Conservation (phyloP, 2,113 vertebrate genomes). For the Dolichallabes microphthalmus region DNA sequence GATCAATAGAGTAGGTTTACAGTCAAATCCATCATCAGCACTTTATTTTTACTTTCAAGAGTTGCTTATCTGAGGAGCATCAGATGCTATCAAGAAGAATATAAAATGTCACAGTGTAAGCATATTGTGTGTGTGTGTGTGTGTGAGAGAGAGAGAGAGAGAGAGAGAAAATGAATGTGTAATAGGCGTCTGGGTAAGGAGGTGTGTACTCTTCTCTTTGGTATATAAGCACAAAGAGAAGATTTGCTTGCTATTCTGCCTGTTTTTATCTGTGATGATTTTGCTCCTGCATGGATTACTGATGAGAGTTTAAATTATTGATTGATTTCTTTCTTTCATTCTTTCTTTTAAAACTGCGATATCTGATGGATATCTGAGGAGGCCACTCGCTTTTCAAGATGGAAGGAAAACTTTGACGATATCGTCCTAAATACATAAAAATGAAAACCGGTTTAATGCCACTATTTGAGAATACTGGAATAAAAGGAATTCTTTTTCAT, state of each 20-base stretch:
- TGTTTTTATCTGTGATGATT: conserved; percentile 25
- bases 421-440: conserved; percentile 12
- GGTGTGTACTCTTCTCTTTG: conserved; percentile 14
- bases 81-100: conserved; percentile 53
- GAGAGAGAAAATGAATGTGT: conserved; percentile 13
- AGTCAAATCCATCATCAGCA: background rate
- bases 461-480: conserved; percentile 17
- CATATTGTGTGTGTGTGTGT: conserved; percentile 3
- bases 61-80: conserved; percentile 17
- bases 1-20: background rate
- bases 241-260: background rate
- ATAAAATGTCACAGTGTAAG: conserved; percentile 56
- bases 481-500: conserved; percentile 35
- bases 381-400: conserved; percentile 43
- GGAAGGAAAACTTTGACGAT: conserved; percentile 47
- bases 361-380: conserved; percentile 77
- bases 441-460: conserved; percentile 24
- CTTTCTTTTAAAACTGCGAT: background rate
- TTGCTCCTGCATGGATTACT: background rate
- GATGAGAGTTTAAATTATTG: background rate
- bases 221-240: conserved; percentile 33
- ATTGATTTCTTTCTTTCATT: too few relatives aligned
- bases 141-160: background rate
- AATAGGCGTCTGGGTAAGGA: background rate
- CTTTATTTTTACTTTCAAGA: conserved; percentile 54